A percentile compares a stretch with the other conserved stretches of the same genome.
These are phyloP conservation scores for Disparrhopalites patrizii DNA, from an alignment of 2,888 invertebrate genomes.

Conservation along the genomic window DNA sequence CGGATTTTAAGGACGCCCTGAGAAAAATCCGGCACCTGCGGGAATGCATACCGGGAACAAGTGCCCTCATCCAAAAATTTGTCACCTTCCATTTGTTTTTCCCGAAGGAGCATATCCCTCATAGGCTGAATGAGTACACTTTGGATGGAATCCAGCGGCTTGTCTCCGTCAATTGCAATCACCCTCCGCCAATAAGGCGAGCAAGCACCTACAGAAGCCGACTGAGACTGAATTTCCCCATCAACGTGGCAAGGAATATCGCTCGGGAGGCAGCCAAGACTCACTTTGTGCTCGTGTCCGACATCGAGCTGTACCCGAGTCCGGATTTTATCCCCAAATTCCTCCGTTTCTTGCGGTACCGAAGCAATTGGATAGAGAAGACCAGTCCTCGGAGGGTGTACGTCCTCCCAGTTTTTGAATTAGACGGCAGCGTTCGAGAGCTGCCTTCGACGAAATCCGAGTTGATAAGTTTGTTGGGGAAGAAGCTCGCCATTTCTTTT, in stretches of 20 bases:
- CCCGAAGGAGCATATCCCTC: conserved; percentile 76
- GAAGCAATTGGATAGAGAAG: conserved; percentile 55
- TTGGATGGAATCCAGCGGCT: conserved; percentile 49
- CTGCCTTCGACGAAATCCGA: conserved; percentile 70
- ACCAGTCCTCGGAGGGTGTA: conserved; percentile 64
- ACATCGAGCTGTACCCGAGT: conserved; percentile 86
- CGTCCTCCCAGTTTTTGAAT: conserved; percentile 84
- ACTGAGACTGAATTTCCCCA: conserved; percentile 56
- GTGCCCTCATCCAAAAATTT: conserved; percentile 68
- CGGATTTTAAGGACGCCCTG: conserved; percentile 72
- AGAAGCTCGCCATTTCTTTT: conserved; percentile 81
- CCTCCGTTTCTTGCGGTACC: conserved; percentile 71
- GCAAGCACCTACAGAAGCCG: conserved; percentile 55
- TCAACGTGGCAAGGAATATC: conserved; percentile 83
- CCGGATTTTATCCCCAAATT: conserved; percentile 75
- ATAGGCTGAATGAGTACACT: conserved; percentile 48
- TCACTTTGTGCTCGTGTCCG: conserved; percentile 77
- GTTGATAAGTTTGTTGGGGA: conserved; percentile 63
- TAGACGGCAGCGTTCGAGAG: conserved; percentile 58
- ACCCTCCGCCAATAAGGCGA: conserved; percentile 59
- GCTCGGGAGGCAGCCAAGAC: conserved; percentile 79
- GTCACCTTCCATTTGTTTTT: conserved; percentile 89
- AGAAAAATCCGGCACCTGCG: conserved; percentile 76
- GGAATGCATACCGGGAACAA: conserved; percentile 62
- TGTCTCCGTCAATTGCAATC: neutral